phyloP scores from a whole-genome alignment of 2,888 invertebrate species.

The Yponomeuta evonymella region DNA sequence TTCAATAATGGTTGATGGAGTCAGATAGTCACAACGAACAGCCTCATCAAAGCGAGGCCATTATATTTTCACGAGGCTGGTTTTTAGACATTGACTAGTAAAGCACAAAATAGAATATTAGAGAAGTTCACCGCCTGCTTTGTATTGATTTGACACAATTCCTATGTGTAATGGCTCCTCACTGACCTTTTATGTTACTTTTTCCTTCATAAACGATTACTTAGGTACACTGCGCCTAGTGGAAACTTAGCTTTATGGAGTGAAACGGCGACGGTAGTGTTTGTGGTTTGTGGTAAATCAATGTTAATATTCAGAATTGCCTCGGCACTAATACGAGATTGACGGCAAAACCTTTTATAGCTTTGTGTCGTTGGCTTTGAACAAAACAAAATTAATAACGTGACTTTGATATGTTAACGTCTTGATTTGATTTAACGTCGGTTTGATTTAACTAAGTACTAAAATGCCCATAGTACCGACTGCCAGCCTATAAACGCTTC shows the following conservation, averaged over 20 bases:
- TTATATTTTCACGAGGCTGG: constrained; percentile 14
- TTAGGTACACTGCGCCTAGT: neutral
- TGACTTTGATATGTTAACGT: neutral
- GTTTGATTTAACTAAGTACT: neutral
- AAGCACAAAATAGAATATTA: constrained; percentile 17
- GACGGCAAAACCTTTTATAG: neutral
- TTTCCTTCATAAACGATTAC: neutral
- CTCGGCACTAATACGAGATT: neutral
- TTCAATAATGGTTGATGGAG: neutral
- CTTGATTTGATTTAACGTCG: neutral
- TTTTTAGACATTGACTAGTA: neutral
- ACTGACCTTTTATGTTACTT: neutral
- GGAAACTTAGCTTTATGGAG: neutral
- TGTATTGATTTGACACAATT: constrained; percentile 15
- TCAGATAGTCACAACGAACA: neutral
- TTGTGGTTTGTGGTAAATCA: neutral
- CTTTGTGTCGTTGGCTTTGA: no score
- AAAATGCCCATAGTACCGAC: no score
- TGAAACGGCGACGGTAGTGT: neutral
- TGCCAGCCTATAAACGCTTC: no score
- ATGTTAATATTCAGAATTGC: neutral
- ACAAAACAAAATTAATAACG: neutral
- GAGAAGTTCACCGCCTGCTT: constrained; percentile 14
- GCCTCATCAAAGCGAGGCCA: constrained; percentile 5
- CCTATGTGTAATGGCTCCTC: neutral